These are phyloP conservation scores for Dendroctonus valens DNA, from an alignment of 1,140 invertebrate genomes.

Conservation along the genomic window DNA sequence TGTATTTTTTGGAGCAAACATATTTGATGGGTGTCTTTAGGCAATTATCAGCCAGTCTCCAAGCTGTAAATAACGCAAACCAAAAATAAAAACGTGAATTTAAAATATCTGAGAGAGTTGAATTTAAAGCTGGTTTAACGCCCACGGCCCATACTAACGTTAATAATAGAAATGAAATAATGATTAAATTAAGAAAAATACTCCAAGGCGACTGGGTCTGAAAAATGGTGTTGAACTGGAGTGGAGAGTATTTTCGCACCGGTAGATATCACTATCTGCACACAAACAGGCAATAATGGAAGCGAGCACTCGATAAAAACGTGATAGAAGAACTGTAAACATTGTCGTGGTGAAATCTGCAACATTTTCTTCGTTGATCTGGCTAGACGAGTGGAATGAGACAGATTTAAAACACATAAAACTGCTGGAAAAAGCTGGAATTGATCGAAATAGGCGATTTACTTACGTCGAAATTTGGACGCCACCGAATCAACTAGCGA, in stretches of 20 bases:
- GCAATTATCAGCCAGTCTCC: no score
- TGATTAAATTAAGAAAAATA: not conserved
- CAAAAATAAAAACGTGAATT: no score
- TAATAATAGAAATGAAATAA: conserved; percentile 24
- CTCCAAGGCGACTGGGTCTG: conserved; percentile 1
- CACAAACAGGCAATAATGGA: conserved; percentile 2
- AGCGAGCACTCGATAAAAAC: not conserved
- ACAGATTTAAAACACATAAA: no score
- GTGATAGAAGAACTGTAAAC: conserved; percentile 14
- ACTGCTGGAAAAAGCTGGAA: no score
- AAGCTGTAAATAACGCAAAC: no score
- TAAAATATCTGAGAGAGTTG: not conserved
- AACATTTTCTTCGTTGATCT: not conserved
- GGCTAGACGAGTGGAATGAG: no score
- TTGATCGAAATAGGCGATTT: conserved; percentile 10
- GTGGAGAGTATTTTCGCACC: not conserved
- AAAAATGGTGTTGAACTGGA: not conserved
- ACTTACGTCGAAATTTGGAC: conserved; percentile 47
- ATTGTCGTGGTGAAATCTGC: conserved; percentile 4
- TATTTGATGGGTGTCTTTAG: no score
- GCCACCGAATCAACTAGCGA: conserved; percentile 42
- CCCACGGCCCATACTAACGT: not conserved
- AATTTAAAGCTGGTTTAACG: not conserved
- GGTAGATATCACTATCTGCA: not conserved
- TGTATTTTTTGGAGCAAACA: no score